Percentiles rank a stretch among this genome's conserved stretches.
phyloP scores from a whole-genome alignment of 1,140 invertebrate genomes.

The Trichonephila inaurata region DNA sequence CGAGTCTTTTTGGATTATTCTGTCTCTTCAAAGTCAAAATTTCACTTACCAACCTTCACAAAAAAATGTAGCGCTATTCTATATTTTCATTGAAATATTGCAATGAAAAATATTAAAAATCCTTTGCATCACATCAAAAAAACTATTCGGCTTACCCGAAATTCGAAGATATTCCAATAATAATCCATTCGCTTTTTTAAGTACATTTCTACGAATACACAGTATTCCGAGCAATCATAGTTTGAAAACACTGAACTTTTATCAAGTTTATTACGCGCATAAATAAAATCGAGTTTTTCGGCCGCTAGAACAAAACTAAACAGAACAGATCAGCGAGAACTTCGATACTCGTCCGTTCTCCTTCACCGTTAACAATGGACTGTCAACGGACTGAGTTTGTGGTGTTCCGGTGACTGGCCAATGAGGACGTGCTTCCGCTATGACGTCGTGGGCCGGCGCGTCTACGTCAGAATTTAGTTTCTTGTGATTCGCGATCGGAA shows the following conservation, averaged over 20 bases:
- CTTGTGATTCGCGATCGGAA: conserved; percentile 36
- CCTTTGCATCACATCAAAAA: background rate
- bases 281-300: conserved; percentile 38
- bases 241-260: background rate
- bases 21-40: background rate
- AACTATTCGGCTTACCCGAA: conserved; percentile 57
- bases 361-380: conserved; percentile 65
- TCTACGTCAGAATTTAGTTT: conserved; percentile 48
- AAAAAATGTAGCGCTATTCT: background rate
- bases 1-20: background rate
- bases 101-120: background rate
- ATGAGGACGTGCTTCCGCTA: conserved; percentile 57
- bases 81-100: background rate
- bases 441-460: conserved; percentile 43
- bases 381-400: conserved; percentile 52
- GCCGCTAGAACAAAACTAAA: conserved; percentile 13
- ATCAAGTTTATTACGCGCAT: background rate
- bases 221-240: background rate
- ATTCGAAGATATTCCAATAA: conserved; percentile 63
- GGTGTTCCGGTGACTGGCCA: conserved; percentile 17
- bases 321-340: background rate
- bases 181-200: conserved; percentile 64
- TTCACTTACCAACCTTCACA: conserved; percentile 7
- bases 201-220: conserved; percentile 29
- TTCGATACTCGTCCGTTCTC: conserved; percentile 33